Evolutionary conservation across 2,113 vertebrate genomes (phyloP), one percentile per base, ranked within the genome.

Genomic region (Australoheros scitulus): DNA sequence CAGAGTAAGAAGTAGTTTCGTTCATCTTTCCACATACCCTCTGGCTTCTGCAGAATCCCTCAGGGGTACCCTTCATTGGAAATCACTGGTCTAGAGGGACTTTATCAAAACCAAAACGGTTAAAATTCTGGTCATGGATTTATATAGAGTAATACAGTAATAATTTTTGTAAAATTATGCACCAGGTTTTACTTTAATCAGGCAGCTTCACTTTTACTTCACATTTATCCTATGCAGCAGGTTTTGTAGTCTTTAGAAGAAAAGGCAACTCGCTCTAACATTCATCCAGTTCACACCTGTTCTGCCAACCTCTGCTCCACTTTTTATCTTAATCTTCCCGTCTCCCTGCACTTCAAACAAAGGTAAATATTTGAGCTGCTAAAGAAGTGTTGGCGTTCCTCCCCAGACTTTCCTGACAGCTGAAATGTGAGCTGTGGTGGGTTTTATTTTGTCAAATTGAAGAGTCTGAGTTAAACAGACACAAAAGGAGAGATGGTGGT

Each of bases 281-380:
- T 36, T 72, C 59, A 76, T 59, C 88, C 81, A 75, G 11, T 58
- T 89, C 84, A 64, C 85, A 85, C 81, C 83, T 77, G 61, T 70
- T 81, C 83, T 86, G 59, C 74, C 72, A 87, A 77, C 79, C 82
- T 80, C 74, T 64, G 58, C 79, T 76, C 84, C 70, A 8, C 79
- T 72, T 52, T 72, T 72, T 52, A 55, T 86, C 75, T 85, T 13
- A 79, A 72, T 63, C 76, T 58, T 75, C 65, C 41, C 4, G 65
- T 83, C 85, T 76, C 41, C 47, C 72, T 38, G 8, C 41, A 65
- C 86, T 78, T 89, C 83, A 89, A 83, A 86, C 83, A 24, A 86
- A 88, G 81, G 87, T 81, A 86, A 92, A 91, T 92, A 90, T 89
- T 91, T 89, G 82, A 88, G 88, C 72, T 76, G 81, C 83, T 84